Evolutionary conservation across 2,113 vertebrate species (phyloP), one percentile per base, ranked within the genome.

Genomic region (Speoplatyrhinus poulsoni): DNA sequence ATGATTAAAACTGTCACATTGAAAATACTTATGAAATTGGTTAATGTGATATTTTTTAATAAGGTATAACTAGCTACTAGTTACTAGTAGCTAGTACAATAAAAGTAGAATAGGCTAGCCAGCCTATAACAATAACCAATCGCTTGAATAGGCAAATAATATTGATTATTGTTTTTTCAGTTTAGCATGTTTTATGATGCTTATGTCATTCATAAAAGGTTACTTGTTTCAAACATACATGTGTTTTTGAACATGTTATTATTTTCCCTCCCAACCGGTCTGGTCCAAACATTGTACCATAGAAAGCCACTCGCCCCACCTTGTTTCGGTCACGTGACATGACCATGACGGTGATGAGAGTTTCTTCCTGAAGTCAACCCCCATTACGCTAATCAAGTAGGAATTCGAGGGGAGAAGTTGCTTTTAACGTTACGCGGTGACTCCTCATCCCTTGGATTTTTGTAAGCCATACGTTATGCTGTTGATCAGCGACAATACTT

Each of bases 241-340:
- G 26, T 26, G 13, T n/a, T 9, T 7, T 19, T 16, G 54, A 56
- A 19, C 16, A n/a, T 16, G 15, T 19, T 6, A 7, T 19, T 19
- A 19, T 26, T 3, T 17, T 26, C 5, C 9, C 55, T 19, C 17
- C 11, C n/a, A 16, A 26, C 6, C 55, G 55, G 55, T 17, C 5
- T 12, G 17, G 56, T 26, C 17, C 10, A 12, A 12, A 41, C 36
- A 5, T 41, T 6, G 5, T 41, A 41, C 36, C 0, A 8, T 41
- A 41, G 36, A 41, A 26, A 26, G 26, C 2, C 26, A 26, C 4
- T 46, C 41, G 54, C 83, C 81, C 87, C 86, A 85, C 87, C 87
- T 88, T 84, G 85, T 87, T 84, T 89, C 83, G 76, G 75, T 92
- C 90, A 92, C 84, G 82, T 92, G 91, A 90, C 70, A 52, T 47